Evolutionary conservation across 2,113 vertebrate species (phyloP), one percentile per base, ranked within the genome.

Genomic region (Phaethornis superciliosus): DNA sequence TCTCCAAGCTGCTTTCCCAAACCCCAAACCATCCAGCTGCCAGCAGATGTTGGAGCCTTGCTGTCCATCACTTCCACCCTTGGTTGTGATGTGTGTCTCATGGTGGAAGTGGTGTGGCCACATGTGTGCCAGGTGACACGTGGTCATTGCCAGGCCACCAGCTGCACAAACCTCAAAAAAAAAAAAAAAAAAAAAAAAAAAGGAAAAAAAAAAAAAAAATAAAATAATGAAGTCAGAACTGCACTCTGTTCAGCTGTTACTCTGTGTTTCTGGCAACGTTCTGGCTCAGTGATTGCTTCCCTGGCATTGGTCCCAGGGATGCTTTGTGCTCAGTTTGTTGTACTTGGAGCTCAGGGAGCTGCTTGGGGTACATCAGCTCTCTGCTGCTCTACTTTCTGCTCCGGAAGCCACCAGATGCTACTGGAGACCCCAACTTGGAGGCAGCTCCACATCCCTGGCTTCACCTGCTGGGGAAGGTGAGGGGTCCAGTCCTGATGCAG

Each of bases 31-130:
- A 9, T 12, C 12, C 37, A 11, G 56, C 42, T 44, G 7, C 35
- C 3, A 6, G 52, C 0, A 3, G n/a, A 0, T 23, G 60, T 46
- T 16, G 58, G 58, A 26, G 79, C 12, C 2, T 2, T 0, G 6
- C 60, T 40, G 52, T 4, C 5, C 2, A 8, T 46, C 17, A 0
- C 54, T 8, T 4, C 3, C 42, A 7, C 28, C 14, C 28, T 23
- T 35, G 8, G 9, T 7, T 7, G 15, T 5, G 62, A 15, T 0
- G 5, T 37, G 47, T 15, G 22, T 37, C 75, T 22, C 14, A 0
- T 0, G 0, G 12, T 18, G 42, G 52, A 47, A 16, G 0, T 22
- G 1, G 15, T 59, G 40, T 23, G 4, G n/a, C 17, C 8, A 1
- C 2, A 1, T 11, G 2, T 10, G 22, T 26, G 5, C 40, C 40